A percentile compares a stretch with the other conserved stretches of the same genome.
Evolutionary conservation across 1,140 invertebrate genomes (phyloP).

Genomic region (Piezodorus guildinii): DNA sequence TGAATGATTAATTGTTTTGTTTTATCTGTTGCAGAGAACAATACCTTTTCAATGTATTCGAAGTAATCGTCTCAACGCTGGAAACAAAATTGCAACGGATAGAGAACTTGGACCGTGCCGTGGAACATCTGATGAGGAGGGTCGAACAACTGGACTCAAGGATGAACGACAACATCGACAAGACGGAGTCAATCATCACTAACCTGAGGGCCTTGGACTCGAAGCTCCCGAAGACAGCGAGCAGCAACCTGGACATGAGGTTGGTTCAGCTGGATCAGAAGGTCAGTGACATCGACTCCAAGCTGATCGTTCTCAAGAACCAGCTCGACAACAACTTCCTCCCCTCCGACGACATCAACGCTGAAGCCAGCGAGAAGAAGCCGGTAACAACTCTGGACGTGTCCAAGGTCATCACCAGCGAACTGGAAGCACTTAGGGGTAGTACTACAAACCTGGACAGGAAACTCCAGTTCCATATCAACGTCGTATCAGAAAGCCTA

Average conservation of each 20-base stretch:
- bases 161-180: constrained; percentile 69
- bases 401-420: constrained; percentile 61
- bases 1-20: no score
- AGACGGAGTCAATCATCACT: constrained; percentile 65
- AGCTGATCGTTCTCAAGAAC: constrained; percentile 61
- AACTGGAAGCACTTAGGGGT: constrained; percentile 58
- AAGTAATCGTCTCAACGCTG: constrained; percentile 73
- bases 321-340: constrained; percentile 71
- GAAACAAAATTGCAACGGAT: constrained; percentile 76
- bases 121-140: constrained; percentile 69
- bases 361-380: constrained; percentile 73
- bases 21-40: constrained; percentile 61
- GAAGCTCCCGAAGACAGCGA: constrained; percentile 42
- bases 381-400: constrained; percentile 61
- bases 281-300: constrained; percentile 66
- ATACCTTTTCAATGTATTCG: constrained; percentile 77
- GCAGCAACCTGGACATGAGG: constrained; percentile 43
- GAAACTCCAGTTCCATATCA: constrained; percentile 73
- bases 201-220: constrained; percentile 58
- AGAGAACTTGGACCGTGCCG: constrained; percentile 73
- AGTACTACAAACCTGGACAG: constrained; percentile 66
- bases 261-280: constrained; percentile 62
- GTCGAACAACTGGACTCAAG: constrained; percentile 66
- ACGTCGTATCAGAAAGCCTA: constrained; percentile 65
- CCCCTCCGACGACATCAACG: constrained; percentile 65